Evolutionary conservation across 2,888 invertebrate species (phyloP).

Genomic region (Clostera curtula): DNA sequence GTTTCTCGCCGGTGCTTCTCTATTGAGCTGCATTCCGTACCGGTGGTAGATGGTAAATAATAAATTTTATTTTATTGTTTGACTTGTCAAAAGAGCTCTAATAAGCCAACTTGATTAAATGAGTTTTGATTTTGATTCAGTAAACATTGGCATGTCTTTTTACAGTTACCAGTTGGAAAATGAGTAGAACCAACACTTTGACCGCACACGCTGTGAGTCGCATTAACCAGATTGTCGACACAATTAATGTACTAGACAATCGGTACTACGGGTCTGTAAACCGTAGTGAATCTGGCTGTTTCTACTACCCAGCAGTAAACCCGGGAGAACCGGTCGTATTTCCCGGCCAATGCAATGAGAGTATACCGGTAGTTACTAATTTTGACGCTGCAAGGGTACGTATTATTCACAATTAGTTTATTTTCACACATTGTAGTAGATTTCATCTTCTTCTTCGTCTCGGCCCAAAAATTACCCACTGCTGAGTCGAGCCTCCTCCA

Average conservation of each 20-base stretch:
- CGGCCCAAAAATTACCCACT: too few relatives aligned
- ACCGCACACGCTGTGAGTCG: constrained; percentile 19
- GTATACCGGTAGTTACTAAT: constrained; percentile 30
- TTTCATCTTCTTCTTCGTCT: too few relatives aligned
- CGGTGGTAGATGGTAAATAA: too few relatives aligned
- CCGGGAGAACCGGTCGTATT: constrained; percentile 29
- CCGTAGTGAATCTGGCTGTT: constrained; percentile 36
- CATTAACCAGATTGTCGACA: constrained; percentile 29
- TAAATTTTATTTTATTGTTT: too few relatives aligned
- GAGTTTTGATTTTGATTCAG: too few relatives aligned
- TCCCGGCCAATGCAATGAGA: constrained; percentile 41
- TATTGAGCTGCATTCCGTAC: too few relatives aligned
- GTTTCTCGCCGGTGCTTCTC: neutral
- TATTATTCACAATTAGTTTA: neutral
- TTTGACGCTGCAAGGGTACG: constrained; percentile 37
- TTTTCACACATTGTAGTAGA: too few relatives aligned
- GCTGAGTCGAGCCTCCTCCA: too few relatives aligned
- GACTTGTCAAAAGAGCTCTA: too few relatives aligned
- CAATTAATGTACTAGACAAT: constrained; percentile 32
- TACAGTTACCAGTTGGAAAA: constrained; percentile 56
- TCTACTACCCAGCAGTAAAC: constrained; percentile 36
- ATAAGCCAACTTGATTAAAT: too few relatives aligned
- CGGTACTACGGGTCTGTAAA: constrained; percentile 33
- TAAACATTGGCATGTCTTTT: constrained; percentile 6
- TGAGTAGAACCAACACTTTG: constrained; percentile 35